Evolutionary conservation across 2,888 invertebrate species (phyloP), one percentile per base, ranked within the genome.

Genomic region (Lottia gigantea): DNA sequence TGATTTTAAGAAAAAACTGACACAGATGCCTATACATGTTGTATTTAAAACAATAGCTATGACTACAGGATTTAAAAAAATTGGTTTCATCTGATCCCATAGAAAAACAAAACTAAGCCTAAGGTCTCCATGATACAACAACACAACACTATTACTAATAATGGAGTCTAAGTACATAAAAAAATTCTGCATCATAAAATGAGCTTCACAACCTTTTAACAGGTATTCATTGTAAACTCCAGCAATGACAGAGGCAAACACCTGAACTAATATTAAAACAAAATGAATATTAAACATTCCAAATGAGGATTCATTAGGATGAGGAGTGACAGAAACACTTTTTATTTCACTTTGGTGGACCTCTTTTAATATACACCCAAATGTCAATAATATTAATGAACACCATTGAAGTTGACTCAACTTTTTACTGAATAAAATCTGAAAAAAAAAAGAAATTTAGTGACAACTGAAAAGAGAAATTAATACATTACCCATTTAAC

Each of bases 141-240:
- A 90, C 71, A 96, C 90, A 3, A 92, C 88, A n/a, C 93, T 88
- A 88, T 97, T 97, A 87, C 96, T 96, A n/a, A 96, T 84, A 75
- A 97, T 95, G 6, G 97, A 97, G 88, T 97, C 95, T 45, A 95
- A 86, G 88, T 97, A 97, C 95, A 97, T 96, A 84, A 95, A 97
- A 11, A 96, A 92, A 88, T 97, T 98, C 89, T 97, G 97, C 77
- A 97, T 90, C 89, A 95, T 95, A 83, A 97, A 94, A 85, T 96
- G 94, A 0, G 96, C 93, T 77, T 94, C 92, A 2, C 93, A 92
- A 23, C 95, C 95, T 90, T 97, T 97, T 4, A 98, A 90, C 68
- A 98, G 90, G 89, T 95, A 96, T 87, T 98, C 97, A 87, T 97
- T 97, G 88, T 97, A 98, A 3, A 97, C 97, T 8, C 97, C 97